Evolutionary conservation across 1,140 invertebrate genomes (phyloP).

Genomic region (Danaus melanippus): DNA sequence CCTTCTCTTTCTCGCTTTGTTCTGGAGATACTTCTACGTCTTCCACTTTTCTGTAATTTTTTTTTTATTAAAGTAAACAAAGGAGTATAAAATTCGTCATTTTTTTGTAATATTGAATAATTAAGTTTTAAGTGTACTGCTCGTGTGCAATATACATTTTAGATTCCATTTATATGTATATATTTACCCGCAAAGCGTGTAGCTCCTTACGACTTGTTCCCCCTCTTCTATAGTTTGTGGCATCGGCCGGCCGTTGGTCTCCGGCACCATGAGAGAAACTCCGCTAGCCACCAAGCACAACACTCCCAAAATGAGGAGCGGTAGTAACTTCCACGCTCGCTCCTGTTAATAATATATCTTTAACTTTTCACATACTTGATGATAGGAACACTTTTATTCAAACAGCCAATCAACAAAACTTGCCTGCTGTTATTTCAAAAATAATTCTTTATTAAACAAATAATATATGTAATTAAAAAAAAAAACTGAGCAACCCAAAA

Average conservation of each 20-base stretch:
- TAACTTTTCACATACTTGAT: too few species aligned
- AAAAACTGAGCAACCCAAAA: too few species aligned
- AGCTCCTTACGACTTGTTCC: conserved; percentile 37
- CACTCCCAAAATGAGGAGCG: conserved; percentile 35
- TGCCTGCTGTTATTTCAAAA: too few species aligned
- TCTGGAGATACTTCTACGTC: conserved; percentile 20
- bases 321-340: conserved; percentile 36
- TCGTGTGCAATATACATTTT: not conserved
- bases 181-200: conserved; percentile 49
- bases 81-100: not conserved
- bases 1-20: conserved; percentile 34
- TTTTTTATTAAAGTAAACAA: conserved; percentile 4
- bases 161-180: not conserved
- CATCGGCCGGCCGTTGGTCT: conserved; percentile 46
- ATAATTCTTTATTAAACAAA: too few species aligned
- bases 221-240: conserved; percentile 53
- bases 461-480: too few species aligned
- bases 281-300: conserved; percentile 28
- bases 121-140: not conserved
- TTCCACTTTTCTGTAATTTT: conserved; percentile 33
- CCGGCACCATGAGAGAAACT: conserved; percentile 37
- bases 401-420: too few species aligned
- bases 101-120: not conserved
- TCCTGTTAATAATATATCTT: conserved; percentile 22
- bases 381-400: too few species aligned